Base-by-base conservation (phyloP, 2,888 invertebrate genomes). In the Cataglyphis rosenhaueri region DNA sequence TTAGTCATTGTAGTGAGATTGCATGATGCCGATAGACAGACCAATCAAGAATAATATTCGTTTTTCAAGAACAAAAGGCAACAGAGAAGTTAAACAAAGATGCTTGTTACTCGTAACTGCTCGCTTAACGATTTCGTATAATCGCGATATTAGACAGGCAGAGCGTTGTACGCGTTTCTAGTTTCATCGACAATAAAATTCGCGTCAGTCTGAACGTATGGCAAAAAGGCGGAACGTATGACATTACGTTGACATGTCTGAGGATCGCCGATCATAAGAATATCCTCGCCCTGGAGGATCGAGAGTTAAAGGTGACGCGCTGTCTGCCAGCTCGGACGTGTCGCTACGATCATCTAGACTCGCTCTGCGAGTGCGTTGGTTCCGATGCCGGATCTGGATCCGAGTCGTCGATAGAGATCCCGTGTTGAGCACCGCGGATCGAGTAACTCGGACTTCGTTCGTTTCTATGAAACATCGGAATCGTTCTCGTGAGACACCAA, bases 341-440 rank as follows among this genome's bases (percentile, higher is more conserved):
- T 91, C 88, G 92, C 92, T 93, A 93, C 91, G 93, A 93, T 94
- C 94, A 94, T 91, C 94, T 94, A 85, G 93, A 93, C 84, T 94
- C 94, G 85, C 93, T 94, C 78, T 93, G 93, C 79, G 94, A 94
- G 84, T 93, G 93, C 78, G 92, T 93, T 84, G 91, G 91, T 79
- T 93, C 93, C 35, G 92, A 92, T 65, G 87, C 85, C n/a, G 91
- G 93, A 84, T 94, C 94, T 35, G 92, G 93, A 86, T 94, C 94
- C 44, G 94, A 94, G 81, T 94, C 94, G 85, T 94, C 94, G 89
- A 94, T 92, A 83, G 94, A 94, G 66, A 91, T 91, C 18, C 94
- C 93, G 83, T 93, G 93, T 78, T 93, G 91, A 38, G 93, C 91
- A 84, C 90, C 87, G n/a, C 93, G 92, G 68, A 91, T 92, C 81